These are phyloP conservation scores for Catocala nupta DNA, from an alignment of 2,888 invertebrate genomes.

Conservation along the genomic window DNA sequence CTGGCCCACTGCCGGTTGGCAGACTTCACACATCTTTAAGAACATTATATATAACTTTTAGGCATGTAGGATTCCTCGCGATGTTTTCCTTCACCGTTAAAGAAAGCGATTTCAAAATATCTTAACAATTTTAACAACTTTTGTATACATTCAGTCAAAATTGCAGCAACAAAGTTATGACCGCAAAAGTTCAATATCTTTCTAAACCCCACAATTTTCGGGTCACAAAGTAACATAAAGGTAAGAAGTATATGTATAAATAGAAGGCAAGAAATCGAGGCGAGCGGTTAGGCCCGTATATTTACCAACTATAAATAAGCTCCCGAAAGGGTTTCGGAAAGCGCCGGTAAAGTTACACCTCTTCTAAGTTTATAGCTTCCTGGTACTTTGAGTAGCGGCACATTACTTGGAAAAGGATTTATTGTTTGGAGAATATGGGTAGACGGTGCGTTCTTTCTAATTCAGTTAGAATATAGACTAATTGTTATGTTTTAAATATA, in stretches of 20 bases:
- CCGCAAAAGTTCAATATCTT: background rate
- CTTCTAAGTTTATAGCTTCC: slow-evolving; percentile 43
- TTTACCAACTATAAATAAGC: slow-evolving; percentile 30
- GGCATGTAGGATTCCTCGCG: too few species aligned
- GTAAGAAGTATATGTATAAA: background rate
- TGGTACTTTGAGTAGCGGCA: slow-evolving; percentile 23
- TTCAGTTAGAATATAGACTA: too few species aligned
- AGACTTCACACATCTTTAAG: too few species aligned
- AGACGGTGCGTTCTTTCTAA: too few species aligned
- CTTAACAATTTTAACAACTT: too few species aligned
- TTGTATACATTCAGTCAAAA: too few species aligned
- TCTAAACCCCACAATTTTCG: background rate
- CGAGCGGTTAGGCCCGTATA: slow-evolving; percentile 14
- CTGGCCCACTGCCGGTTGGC: too few species aligned
- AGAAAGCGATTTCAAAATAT: too few species aligned
- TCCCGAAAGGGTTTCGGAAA: slow-evolving; percentile 18
- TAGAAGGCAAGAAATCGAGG: slow-evolving; percentile 17
- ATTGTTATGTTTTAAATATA: too few species aligned
- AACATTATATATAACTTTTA: too few species aligned
- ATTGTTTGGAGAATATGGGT: too few species aligned
- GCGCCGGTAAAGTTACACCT: slow-evolving; percentile 24
- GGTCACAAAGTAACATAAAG: background rate
- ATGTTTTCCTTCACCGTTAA: too few species aligned
- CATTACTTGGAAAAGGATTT: background rate
- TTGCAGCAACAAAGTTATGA: background rate